Conservation (phyloP, 1,140 invertebrate genomes). For the Trichoplusia ni region DNA sequence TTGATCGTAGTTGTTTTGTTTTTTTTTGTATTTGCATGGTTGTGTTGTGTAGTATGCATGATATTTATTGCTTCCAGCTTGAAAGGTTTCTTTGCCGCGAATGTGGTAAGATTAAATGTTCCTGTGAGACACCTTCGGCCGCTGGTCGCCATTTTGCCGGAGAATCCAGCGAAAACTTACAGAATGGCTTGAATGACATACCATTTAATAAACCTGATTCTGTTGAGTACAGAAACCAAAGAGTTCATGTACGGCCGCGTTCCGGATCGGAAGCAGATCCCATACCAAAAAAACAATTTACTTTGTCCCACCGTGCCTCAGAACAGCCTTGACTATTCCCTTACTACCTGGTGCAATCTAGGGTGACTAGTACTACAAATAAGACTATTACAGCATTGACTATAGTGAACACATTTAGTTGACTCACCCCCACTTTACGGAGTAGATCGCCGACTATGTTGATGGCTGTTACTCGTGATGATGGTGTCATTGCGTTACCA, state of each 20-base stretch:
- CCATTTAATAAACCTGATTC: constrained; percentile 29
- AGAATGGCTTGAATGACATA: constrained; percentile 21
- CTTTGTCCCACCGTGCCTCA: constrained; percentile 47
- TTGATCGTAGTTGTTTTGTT: background rate
- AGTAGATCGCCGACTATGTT: constrained; percentile 97
- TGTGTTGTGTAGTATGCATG: constrained; percentile 77
- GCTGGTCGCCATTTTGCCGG: constrained; percentile 33
- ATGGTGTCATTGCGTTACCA: constrained; percentile 90
- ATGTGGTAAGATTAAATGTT: constrained; percentile 83
- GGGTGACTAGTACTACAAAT: constrained; percentile 19
- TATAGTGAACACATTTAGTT: constrained; percentile 33
- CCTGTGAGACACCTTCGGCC: constrained; percentile 62
- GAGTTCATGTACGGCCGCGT: constrained; percentile 45
- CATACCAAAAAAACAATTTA: constrained; percentile 40
- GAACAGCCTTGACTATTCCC: constrained; percentile 45
- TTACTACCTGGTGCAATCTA: constrained; percentile 21
- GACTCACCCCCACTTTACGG: constrained; percentile 93
- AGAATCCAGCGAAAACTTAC: constrained; percentile 21
- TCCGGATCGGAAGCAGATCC: constrained; percentile 52
- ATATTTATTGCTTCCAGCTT: constrained; percentile 83
- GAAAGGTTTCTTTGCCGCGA: constrained; percentile 83
- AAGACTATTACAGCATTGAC: constrained; percentile 31
- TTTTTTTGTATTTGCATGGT: constrained; percentile 48
- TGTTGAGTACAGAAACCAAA: constrained; percentile 57
- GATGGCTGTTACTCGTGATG: constrained; percentile 93